Base-by-base conservation (phyloP, 2,113 vertebrate genomes). In the Polypterus senegalus region DNA sequence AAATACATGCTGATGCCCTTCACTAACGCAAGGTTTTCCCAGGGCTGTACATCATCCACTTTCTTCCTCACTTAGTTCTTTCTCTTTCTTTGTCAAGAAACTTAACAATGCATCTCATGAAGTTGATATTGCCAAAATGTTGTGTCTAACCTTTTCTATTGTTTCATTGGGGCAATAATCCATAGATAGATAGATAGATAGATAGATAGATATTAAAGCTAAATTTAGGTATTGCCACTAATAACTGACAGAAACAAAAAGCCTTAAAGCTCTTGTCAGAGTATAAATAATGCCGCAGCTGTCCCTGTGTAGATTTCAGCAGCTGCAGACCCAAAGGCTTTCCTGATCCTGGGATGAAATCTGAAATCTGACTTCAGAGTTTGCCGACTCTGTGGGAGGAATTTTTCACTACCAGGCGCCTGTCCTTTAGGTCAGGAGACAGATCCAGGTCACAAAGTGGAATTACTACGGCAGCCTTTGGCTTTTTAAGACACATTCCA, bases 241-340 rank as follows among this genome's bases (percentile, higher is more conserved):
- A 27, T 27, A 27, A 27, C 27, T 27, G 27, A 27, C 27, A 27
- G 27, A 27, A 27, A 27, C 27, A 27, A 27, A 27, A 27, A 27
- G 27, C 27, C 27, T 27, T 27, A 27, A 27, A 27, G 27, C 27
- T 27, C 27, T 75, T 80, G 69, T 74, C 71, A n/a, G 9, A 46
- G 11, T n/a, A 48, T 63, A 69, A 60, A 27, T 66, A 70, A 73
- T 79, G 78, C 71, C 75, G 65, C 76, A 74, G 72, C 72, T 70
- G 67, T 66, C 75, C 71, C 64, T 69, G 66, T 73, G 44, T 70
- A 73, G 68, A 65, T 11, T 10, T 64, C 67, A 46, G 49, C 58
- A 54, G 63, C 49, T 54, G 59, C 49, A 60, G 48, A 51, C 52
- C 47, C 46, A 46, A 55, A 49, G 53, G 5, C 54, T 44, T 43